Percentiles rank a stretch among this genome's conserved stretches.
Evolutionary conservation across 1,140 invertebrate species (phyloP).

Genomic region (Phthorimaea operculella): DNA sequence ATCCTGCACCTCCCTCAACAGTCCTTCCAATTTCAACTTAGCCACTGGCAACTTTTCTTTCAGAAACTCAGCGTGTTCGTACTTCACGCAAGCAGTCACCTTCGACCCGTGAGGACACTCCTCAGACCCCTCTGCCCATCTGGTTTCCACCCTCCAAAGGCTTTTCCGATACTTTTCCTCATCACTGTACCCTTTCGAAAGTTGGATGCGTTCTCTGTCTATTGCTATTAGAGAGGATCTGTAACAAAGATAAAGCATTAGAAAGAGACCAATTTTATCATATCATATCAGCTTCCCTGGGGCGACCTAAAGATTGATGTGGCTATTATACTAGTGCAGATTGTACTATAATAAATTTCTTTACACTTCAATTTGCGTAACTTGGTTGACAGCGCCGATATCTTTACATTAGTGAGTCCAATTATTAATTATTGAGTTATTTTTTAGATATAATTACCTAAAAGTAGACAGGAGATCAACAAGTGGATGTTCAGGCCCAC

Average conservation of each 20-base stretch:
- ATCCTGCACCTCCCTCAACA: conserved; percentile 42
- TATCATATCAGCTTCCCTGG: too few relatives aligned
- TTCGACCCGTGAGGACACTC: conserved; percentile 33
- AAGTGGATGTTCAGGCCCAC: conserved; percentile 48
- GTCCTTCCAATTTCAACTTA: conserved; percentile 31
- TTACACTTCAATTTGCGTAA: too few relatives aligned
- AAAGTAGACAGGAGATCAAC: conserved; percentile 52
- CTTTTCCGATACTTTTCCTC: conserved; percentile 33
- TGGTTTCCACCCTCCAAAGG: conserved; percentile 45
- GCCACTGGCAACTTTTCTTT: conserved; percentile 43
- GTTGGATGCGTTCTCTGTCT: conserved; percentile 32
- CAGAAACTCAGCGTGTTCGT: conserved; percentile 40
- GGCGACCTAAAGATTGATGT: too few relatives aligned
- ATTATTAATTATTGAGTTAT: too few relatives aligned
- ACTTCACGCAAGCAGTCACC: conserved; percentile 28
- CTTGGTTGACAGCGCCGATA: too few relatives aligned
- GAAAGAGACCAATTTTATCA: too few relatives aligned
- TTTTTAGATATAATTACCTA: conserved; percentile 30
- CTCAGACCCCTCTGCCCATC: conserved; percentile 22
- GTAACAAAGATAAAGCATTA: not conserved
- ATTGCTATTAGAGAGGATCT: conserved; percentile 44
- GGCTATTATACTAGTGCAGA: too few relatives aligned
- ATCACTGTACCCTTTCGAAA: conserved; percentile 30
- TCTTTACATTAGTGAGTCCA: too few relatives aligned
- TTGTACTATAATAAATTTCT: too few relatives aligned